These are phyloP conservation scores for Himantopus leucocephalus DNA, from an alignment of 2,113 vertebrate genomes.

Conservation along the genomic window DNA sequence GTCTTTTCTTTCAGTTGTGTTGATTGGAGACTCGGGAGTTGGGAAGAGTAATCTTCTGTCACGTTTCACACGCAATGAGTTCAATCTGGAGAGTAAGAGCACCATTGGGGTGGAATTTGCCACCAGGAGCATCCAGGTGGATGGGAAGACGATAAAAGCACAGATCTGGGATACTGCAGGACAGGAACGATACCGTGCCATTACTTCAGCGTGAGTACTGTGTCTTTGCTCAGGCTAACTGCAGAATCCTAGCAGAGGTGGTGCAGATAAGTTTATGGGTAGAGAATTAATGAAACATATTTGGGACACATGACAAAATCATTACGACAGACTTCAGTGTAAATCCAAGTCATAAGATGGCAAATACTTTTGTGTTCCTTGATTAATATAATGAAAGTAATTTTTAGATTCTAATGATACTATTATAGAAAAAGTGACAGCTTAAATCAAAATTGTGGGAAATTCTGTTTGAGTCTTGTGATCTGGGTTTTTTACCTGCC, in stretches of 20 bases:
- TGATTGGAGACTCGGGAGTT: slow-evolving; percentile 96
- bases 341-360: neutral
- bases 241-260: neutral
- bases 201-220: slow-evolving; percentile 92
- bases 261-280: neutral
- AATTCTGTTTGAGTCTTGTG: neutral
- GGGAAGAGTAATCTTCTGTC: slow-evolving; percentile 97
- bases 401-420: neutral
- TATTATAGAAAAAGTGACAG: neutral
- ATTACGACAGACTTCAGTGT: neutral
- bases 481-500: neutral
- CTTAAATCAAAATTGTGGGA: neutral
- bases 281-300: neutral
- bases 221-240: neutral
- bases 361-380: neutral
- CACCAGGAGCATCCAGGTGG: slow-evolving; percentile 96
- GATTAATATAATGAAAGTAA: neutral
- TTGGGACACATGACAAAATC: neutral
- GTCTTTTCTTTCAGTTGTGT: slow-evolving; percentile 80
- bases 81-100: slow-evolving; percentile 98
- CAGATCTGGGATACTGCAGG: slow-evolving; percentile 98
- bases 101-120: slow-evolving; percentile 98
- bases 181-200: slow-evolving; percentile 95
- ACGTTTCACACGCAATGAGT: slow-evolving; percentile 96
- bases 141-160: slow-evolving; percentile 95